phyloP scores from a whole-genome alignment of 2,113 vertebrate species.

The Aspiorhynchus laticeps region DNA sequence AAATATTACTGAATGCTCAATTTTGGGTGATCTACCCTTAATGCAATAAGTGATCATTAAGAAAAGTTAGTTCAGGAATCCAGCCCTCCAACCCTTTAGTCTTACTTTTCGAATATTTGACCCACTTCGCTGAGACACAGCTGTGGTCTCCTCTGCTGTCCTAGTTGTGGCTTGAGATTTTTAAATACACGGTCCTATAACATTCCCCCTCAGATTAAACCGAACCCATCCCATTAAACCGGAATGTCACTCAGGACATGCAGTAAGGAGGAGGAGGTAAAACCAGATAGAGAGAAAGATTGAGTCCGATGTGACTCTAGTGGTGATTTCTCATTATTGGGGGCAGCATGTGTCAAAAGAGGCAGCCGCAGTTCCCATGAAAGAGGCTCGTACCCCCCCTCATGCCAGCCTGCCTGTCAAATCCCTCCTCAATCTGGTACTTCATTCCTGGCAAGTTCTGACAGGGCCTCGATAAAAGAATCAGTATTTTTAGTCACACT shows the following conservation, averaged over 20 bases:
- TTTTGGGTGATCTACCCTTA: not conserved
- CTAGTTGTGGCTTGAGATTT: slow-evolving; percentile 31
- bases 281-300: slow-evolving; percentile 31
- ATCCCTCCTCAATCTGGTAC: not conserved
- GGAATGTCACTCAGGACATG: slow-evolving; percentile 28
- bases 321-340: slow-evolving; percentile 26
- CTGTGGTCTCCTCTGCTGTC: not conserved
- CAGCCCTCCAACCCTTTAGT: not conserved
- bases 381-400: not conserved
- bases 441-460: not conserved
- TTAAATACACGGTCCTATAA: slow-evolving; percentile 19
- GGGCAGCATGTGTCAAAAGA: slow-evolving; percentile 18
- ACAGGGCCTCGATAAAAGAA: not conserved
- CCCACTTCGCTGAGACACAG: not conserved
- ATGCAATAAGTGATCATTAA: not conserved
- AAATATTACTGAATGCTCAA: not conserved
- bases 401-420: slow-evolving; percentile 20
- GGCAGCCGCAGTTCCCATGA: not conserved
- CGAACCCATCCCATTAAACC: slow-evolving; percentile 27
- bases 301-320: slow-evolving; percentile 11
- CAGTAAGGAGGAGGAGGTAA: not conserved
- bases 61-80: not conserved
- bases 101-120: not conserved
- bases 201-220: slow-evolving; percentile 27
- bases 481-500: not conserved